A percentile compares a stretch with the other conserved stretches of the same genome.
Conservation (phyloP, 2,113 vertebrate species). For the Plectropomus leopardus region DNA sequence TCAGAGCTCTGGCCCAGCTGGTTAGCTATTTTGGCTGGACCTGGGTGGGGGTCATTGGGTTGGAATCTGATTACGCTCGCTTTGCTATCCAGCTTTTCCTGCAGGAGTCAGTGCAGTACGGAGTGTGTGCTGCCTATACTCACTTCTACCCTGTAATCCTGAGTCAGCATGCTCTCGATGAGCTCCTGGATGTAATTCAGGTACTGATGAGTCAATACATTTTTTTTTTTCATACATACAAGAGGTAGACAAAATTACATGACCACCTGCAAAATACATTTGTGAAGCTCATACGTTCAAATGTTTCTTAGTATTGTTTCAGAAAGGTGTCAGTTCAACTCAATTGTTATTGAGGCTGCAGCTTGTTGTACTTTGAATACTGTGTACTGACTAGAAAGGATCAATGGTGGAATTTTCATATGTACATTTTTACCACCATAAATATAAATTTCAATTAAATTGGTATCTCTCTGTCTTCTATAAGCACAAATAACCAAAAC, state of each 20-base stretch:
- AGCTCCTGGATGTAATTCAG: conserved; percentile 72
- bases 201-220: conserved; percentile 6
- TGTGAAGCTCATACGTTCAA: no score
- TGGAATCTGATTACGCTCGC: conserved; percentile 81
- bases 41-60: conserved; percentile 83
- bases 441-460: no score
- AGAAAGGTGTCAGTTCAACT: no score
- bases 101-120: conserved; percentile 72
- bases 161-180: conserved; percentile 55
- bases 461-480: no score
- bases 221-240: neutral
- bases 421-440: no score
- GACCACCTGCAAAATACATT: neutral
- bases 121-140: conserved; percentile 80
- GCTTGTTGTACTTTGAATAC: no score
- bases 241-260: neutral
- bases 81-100: conserved; percentile 84
- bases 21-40: conserved; percentile 82
- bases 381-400: no score
- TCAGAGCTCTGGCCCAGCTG: conserved; percentile 78
- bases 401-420: no score
- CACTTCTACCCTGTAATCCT: conserved; percentile 75
- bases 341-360: no score
- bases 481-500: no score
- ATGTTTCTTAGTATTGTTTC: no score